These are phyloP conservation scores for Himalopsyche tibetana DNA, from an alignment of 2,888 invertebrate species.

Conservation along the genomic window DNA sequence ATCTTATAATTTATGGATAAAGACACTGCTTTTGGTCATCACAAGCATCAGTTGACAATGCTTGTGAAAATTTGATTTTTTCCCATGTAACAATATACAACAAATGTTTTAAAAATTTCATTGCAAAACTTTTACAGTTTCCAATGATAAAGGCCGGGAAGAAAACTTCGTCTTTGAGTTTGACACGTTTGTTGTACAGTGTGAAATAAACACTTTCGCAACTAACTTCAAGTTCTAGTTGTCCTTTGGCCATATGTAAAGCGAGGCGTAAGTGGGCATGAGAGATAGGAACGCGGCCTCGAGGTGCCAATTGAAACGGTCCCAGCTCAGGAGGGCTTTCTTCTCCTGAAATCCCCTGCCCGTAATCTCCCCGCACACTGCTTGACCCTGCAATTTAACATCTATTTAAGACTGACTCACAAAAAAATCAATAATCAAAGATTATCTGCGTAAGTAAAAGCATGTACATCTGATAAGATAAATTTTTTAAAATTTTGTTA, in stretches of 20 bases:
- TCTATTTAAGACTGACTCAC: conserved; percentile 12
- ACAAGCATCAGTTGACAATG: too few relatives aligned
- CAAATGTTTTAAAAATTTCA: too few relatives aligned
- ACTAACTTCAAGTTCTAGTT: conserved; percentile 88
- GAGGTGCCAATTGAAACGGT: conserved; percentile 88
- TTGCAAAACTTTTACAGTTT: too few relatives aligned
- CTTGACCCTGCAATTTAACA: conserved; percentile 59
- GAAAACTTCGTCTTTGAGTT: too few relatives aligned
- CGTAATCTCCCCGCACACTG: conserved; percentile 64
- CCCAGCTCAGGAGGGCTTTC: conserved; percentile 80
- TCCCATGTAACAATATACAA: too few relatives aligned
- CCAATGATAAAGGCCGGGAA: too few relatives aligned
- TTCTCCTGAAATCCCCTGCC: conserved; percentile 71
- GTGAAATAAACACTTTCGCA: neutral
- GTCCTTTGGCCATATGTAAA: conserved; percentile 92
- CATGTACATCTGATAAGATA: neutral
- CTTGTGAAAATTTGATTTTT: too few relatives aligned
- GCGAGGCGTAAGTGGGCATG: conserved; percentile 92
- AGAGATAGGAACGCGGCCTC: conserved; percentile 82
- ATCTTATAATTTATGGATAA: too few relatives aligned
- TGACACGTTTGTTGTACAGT: too few relatives aligned
- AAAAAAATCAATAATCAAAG: neutral
- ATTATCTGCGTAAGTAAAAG: neutral
- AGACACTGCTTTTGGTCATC: too few relatives aligned
- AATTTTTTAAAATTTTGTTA: neutral